A percentile compares a stretch with the other conserved stretches of the same genome.
These are phyloP conservation scores for Chelonia mydas DNA, from an alignment of 2,797 vertebrate species.

Conservation along the genomic window DNA sequence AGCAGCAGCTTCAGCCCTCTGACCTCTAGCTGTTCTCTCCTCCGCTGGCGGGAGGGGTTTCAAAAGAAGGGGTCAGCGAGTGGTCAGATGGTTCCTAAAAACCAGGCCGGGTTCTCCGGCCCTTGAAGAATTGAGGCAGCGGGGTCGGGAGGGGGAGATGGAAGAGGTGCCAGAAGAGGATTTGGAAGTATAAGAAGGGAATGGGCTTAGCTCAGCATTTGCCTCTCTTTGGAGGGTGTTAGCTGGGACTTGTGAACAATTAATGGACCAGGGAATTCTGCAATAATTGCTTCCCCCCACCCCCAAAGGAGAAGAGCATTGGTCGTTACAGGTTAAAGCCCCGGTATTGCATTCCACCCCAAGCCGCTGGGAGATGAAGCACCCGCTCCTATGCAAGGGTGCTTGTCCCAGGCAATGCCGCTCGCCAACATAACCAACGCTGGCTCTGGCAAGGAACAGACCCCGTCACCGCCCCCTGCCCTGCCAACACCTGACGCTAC, in stretches of 20 bases:
- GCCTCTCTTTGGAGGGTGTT: not conserved
- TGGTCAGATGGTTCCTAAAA: slow-evolving; percentile 20
- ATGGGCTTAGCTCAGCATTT: not conserved
- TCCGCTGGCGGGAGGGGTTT: slow-evolving; percentile 12
- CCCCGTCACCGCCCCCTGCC: not conserved
- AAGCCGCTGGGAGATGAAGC: not conserved
- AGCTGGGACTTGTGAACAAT: not conserved
- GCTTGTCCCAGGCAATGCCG: not conserved
- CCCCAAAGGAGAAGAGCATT: not conserved
- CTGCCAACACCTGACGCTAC: not conserved
- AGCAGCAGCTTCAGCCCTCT: not conserved
- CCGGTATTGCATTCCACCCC: not conserved
- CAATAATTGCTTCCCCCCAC: not conserved
- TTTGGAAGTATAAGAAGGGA: not conserved
- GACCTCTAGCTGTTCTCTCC: slow-evolving; percentile 39
- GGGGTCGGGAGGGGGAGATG: not conserved
- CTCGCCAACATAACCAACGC: not conserved
- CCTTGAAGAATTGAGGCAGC: not conserved
- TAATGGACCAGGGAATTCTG: not conserved
- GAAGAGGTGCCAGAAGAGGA: not conserved
- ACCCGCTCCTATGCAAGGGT: no score
- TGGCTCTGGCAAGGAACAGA: not conserved
- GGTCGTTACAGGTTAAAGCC: not conserved
- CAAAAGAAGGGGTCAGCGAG: slow-evolving; percentile 23
- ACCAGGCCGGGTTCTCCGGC: not conserved